These are phyloP conservation scores for Drosophila siamana DNA, from an alignment of 2,888 invertebrate genomes.

Conservation along the genomic window DNA sequence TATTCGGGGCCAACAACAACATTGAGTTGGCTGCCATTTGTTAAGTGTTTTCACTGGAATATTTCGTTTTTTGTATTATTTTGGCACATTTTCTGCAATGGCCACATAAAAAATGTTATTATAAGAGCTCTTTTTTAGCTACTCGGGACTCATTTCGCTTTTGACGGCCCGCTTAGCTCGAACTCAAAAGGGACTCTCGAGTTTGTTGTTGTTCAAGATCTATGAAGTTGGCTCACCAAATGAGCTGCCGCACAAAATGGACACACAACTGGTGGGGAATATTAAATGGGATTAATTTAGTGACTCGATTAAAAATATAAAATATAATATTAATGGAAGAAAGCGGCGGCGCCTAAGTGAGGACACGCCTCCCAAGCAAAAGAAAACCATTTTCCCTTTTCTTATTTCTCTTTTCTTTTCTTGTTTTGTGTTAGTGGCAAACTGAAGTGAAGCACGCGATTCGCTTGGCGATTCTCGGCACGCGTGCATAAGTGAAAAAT, in stretches of 20 bases:
- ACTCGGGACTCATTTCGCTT: slow-evolving; percentile 16
- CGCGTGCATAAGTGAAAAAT: slow-evolving; percentile 15
- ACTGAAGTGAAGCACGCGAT: slow-evolving; percentile 55
- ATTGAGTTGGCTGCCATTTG: not conserved
- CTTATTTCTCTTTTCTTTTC: not conserved
- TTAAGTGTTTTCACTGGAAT: slow-evolving; percentile 37
- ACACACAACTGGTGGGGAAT: slow-evolving; percentile 14
- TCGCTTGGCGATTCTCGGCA: slow-evolving; percentile 21
- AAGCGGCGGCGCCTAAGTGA: slow-evolving; percentile 26
- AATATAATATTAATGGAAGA: slow-evolving; percentile 3
- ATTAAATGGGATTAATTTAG: slow-evolving; percentile 46
- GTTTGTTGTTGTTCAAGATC: slow-evolving; percentile 10
- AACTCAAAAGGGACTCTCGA: not conserved
- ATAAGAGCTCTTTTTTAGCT: slow-evolving; percentile 30
- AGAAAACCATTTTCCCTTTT: slow-evolving; percentile 8
- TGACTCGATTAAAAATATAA: slow-evolving; percentile 52
- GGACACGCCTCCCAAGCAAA: slow-evolving; percentile 45
- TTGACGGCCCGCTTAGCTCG: not conserved
- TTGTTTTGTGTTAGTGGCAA: slow-evolving; percentile 24
- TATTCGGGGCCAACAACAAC: not conserved
- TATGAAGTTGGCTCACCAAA: not conserved
- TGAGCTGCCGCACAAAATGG: not conserved
- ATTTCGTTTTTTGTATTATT: slow-evolving; percentile 38
- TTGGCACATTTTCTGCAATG: slow-evolving; percentile 34
- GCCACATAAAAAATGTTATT: slow-evolving; percentile 48